phyloP scores from a whole-genome alignment of 2,888 invertebrate genomes.

The Blera fallax region DNA sequence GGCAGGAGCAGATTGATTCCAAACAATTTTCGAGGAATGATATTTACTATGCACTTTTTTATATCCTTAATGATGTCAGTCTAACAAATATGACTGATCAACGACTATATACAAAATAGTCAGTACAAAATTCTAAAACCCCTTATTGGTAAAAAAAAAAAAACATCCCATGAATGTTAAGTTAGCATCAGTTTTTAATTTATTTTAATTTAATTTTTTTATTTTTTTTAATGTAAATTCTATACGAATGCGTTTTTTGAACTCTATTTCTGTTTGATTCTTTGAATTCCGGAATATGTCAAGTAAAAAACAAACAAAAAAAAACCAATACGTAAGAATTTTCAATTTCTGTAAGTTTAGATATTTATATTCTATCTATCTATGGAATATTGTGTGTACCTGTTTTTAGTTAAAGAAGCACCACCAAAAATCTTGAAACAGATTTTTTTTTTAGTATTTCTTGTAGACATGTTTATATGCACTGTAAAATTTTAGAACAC shows the following conservation, averaged over 20 bases:
- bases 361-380: slow-evolving; percentile 14
- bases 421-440: slow-evolving; percentile 48
- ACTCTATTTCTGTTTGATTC: slow-evolving; percentile 43
- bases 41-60: slow-evolving; percentile 26
- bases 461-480: slow-evolving; percentile 8
- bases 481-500: background rate
- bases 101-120: slow-evolving; percentile 67
- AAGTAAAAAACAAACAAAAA: slow-evolving; percentile 29
- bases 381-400: slow-evolving; percentile 36
- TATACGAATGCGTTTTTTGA: slow-evolving; percentile 41
- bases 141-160: background rate
- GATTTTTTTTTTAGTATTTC: background rate
- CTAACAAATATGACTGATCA: background rate
- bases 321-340: slow-evolving; percentile 33
- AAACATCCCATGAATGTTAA: slow-evolving; percentile 27
- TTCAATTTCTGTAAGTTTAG: slow-evolving; percentile 51
- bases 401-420: background rate
- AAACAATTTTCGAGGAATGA: slow-evolving; percentile 39
- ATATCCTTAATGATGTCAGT: background rate
- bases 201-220: slow-evolving; percentile 7
- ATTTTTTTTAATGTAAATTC: slow-evolving; percentile 34
- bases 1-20: slow-evolving; percentile 31
- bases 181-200: slow-evolving; percentile 9
- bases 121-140: slow-evolving; percentile 12
- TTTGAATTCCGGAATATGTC: slow-evolving; percentile 66